Evolutionary conservation across 2,888 invertebrate genomes (phyloP).

Genomic region (Ophraella communa): DNA sequence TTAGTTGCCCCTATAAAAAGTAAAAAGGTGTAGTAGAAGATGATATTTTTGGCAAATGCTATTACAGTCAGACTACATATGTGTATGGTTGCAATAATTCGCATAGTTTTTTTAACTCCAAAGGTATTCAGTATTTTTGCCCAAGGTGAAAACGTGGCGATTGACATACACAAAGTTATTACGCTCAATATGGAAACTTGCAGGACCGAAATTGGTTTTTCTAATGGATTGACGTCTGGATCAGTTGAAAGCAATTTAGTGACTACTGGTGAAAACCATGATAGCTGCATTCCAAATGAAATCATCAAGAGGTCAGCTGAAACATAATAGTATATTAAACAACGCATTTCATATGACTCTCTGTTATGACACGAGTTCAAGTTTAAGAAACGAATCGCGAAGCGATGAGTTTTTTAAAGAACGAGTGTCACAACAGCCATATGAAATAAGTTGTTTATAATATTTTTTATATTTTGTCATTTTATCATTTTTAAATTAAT

Average conservation of each 20-base stretch:
- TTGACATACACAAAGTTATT: background rate
- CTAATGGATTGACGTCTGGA: background rate
- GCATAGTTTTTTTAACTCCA: constrained; percentile 72
- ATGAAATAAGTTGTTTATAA: no score
- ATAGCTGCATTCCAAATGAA: constrained; percentile 15
- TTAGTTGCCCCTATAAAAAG: constrained; percentile 69
- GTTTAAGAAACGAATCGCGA: no score
- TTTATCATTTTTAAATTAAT: no score
- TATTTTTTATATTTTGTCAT: no score
- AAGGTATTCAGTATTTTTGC: constrained; percentile 70
- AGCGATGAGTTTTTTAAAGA: no score
- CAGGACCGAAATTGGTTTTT: background rate
- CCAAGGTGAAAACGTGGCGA: constrained; percentile 68
- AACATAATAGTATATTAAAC: background rate
- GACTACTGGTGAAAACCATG: background rate
- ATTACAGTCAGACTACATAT: constrained; percentile 58
- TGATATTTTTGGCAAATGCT: constrained; percentile 35
- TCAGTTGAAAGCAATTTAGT: background rate
- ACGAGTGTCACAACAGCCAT: no score
- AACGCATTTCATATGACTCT: no score
- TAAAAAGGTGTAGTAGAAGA: constrained; percentile 61
- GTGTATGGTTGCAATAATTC: constrained; percentile 69
- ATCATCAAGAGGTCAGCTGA: constrained; percentile 17
- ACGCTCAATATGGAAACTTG: background rate
- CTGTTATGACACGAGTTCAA: no score